Evolutionary conservation across 2,888 invertebrate species (phyloP).

Genomic region (Geophilus truncorum): DNA sequence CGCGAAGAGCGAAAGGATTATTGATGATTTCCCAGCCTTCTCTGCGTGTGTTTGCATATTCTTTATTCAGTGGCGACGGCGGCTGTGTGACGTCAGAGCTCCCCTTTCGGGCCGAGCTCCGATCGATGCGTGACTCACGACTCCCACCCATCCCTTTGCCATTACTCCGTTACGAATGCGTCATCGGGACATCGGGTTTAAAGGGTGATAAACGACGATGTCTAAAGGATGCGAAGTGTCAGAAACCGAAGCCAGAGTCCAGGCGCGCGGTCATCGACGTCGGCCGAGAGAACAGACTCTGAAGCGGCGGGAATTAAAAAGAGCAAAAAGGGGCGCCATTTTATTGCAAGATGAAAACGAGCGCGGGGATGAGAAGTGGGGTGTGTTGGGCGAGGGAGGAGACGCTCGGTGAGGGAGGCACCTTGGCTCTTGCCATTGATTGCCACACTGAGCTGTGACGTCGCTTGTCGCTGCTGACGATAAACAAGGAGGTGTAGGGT

Average conservation of each 20-base stretch:
- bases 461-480: conserved; percentile 28
- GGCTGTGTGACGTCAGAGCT: conserved; percentile 1
- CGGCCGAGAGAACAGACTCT: neutral
- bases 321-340: neutral
- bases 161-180: neutral
- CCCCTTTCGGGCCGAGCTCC: conserved; percentile 15
- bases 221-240: neutral
- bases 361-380: neutral
- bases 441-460: conserved; percentile 27
- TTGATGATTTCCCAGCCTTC: conserved; percentile 25
- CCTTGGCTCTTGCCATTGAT: conserved; percentile 32
- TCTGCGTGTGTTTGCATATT: conserved; percentile 22
- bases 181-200: conserved; percentile 8
- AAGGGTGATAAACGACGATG: conserved; percentile 15
- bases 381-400: neutral
- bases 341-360: conserved; percentile 23
- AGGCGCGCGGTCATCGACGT: neutral
- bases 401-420: conserved; percentile 31
- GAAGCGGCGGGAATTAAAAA: neutral
- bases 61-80: conserved; percentile 25
- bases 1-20: conserved; percentile 7
- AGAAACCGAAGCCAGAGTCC: neutral
- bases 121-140: conserved; percentile 27
- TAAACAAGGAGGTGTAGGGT: conserved; percentile 30
- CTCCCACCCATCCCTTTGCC: conserved; percentile 19